phyloP scores from a whole-genome alignment of 2,797 vertebrate genomes.

The Alectoris magna region DNA sequence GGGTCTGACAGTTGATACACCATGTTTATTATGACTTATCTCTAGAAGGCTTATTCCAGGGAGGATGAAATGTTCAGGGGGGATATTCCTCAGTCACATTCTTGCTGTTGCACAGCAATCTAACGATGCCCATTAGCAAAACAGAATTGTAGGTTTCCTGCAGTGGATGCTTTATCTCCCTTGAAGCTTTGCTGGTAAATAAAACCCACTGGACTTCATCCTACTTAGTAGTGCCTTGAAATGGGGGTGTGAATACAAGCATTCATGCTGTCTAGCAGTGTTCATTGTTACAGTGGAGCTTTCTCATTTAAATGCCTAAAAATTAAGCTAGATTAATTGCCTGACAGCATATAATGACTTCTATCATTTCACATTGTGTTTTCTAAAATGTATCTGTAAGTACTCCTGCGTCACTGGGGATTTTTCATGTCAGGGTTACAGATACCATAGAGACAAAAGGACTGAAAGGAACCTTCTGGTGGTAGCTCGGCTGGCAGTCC shows the following conservation, averaged over 20 bases:
- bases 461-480: background rate
- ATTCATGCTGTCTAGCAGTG: background rate
- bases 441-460: background rate
- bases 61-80: background rate
- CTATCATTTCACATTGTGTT: background rate
- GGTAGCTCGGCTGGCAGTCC: background rate
- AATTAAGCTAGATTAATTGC: background rate
- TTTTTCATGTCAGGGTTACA: background rate
- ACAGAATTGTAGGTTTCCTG: slow-evolving; percentile 39
- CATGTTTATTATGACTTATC: slow-evolving; percentile 48
- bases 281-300: background rate
- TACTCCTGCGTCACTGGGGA: background rate
- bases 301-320: slow-evolving; percentile 10
- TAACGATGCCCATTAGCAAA: slow-evolving; percentile 26
- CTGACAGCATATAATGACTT: background rate
- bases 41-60: slow-evolving; percentile 23
- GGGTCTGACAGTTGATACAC: background rate
- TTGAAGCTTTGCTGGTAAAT: slow-evolving; percentile 3
- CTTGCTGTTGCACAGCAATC: slow-evolving; percentile 33
- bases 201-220: slow-evolving; percentile 15
- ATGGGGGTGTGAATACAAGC: background rate
- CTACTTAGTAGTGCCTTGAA: accelerated
- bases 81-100: background rate
- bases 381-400: background rate
- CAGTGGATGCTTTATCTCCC: background rate